Evolutionary conservation across 2,797 vertebrate species (phyloP).

Genomic region (Spea hammondii): DNA sequence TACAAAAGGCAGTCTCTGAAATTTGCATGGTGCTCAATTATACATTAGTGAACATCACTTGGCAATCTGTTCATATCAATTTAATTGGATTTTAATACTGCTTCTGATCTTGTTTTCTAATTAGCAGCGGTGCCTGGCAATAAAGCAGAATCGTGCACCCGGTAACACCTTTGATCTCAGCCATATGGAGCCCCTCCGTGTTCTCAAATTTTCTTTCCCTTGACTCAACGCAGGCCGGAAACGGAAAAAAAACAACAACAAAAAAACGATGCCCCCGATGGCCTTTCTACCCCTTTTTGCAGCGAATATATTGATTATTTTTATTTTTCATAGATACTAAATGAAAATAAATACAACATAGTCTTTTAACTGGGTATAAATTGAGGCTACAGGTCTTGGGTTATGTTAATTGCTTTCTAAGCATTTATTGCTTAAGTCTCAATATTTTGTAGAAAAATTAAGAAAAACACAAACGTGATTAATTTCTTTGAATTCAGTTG

Average conservation of each 20-base stretch:
- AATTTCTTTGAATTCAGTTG: constrained; percentile 46
- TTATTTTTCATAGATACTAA: constrained; percentile 86
- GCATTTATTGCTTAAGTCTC: constrained; percentile 62
- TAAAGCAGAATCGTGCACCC: constrained; percentile 99
- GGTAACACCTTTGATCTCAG: constrained; percentile 99
- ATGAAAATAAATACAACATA: constrained; percentile 87
- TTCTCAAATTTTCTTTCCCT: constrained; percentile 74
- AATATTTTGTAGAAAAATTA: constrained; percentile 58
- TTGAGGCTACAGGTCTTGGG: constrained; percentile 71
- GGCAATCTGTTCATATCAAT: constrained; percentile 99
- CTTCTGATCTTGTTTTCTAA: constrained; percentile 99
- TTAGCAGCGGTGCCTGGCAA: constrained; percentile 99
- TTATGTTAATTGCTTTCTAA: constrained; percentile 79
- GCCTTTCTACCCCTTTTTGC: constrained; percentile 79
- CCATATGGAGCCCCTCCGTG: constrained; percentile 94
- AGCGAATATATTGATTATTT: constrained; percentile 82
- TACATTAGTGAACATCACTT: constrained; percentile 99
- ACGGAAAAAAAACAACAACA: neutral
- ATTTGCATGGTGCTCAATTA: constrained; percentile 99
- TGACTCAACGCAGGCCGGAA: constrained; percentile 81
- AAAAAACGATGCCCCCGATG: constrained; percentile 82
- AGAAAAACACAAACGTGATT: constrained; percentile 51
- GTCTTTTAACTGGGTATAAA: constrained; percentile 79
- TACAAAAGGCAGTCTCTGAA: constrained; percentile 97
- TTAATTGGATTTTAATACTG: constrained; percentile 99